phyloP scores from a whole-genome alignment of 2,888 invertebrate genomes.

The Apodemia duryi region DNA sequence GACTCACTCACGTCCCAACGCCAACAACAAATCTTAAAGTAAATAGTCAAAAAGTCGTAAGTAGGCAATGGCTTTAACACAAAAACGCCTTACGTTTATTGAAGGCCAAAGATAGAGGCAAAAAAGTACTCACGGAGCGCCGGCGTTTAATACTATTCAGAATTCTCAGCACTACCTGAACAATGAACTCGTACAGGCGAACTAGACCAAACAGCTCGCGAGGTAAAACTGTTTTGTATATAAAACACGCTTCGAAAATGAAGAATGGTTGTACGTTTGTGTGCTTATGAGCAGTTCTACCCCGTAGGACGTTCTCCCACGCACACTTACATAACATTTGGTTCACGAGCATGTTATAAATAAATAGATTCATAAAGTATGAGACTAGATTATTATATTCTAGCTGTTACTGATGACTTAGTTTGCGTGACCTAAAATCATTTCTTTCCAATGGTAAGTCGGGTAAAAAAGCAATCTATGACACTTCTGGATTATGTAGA shows the following conservation, averaged over 20 bases:
- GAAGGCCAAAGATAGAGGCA: slow-evolving; percentile 54
- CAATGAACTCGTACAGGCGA: slow-evolving; percentile 76
- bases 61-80: slow-evolving; percentile 51
- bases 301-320: slow-evolving; percentile 48
- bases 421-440: too few relatives aligned
- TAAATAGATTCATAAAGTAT: too few relatives aligned
- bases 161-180: slow-evolving; percentile 46
- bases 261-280: slow-evolving; percentile 46
- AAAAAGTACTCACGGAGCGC: slow-evolving; percentile 52
- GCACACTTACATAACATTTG: slow-evolving; percentile 41
- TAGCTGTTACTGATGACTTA: too few relatives aligned
- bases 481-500: too few relatives aligned
- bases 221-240: slow-evolving; percentile 55
- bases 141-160: slow-evolving; percentile 59
- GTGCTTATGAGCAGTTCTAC: slow-evolving; percentile 34
- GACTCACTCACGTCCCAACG: slow-evolving; percentile 75
- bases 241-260: slow-evolving; percentile 49
- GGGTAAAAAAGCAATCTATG: too few relatives aligned
- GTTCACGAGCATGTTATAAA: too few relatives aligned
- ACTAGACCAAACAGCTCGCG: slow-evolving; percentile 73
- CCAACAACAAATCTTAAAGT: slow-evolving; percentile 67
- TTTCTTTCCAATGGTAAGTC: too few relatives aligned
- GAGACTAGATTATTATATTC: too few relatives aligned
- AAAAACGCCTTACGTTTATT: slow-evolving; percentile 55
- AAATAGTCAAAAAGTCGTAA: slow-evolving; percentile 61